These are phyloP conservation scores for Eretmocerus hayati DNA, from an alignment of 2,888 invertebrate species.

Conservation along the genomic window DNA sequence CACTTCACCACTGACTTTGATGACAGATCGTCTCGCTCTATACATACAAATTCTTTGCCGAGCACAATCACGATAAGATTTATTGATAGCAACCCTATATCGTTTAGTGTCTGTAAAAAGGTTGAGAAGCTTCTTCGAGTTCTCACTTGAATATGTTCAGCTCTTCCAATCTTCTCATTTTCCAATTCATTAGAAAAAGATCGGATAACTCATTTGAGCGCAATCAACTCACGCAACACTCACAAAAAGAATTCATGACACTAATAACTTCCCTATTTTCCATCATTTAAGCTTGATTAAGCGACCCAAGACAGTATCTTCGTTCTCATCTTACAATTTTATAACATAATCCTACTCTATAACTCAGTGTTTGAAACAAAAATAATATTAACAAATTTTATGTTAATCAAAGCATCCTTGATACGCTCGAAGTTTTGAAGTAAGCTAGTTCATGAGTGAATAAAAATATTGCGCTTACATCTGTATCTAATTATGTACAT, in stretches of 20 bases:
- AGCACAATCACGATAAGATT: too few relatives aligned
- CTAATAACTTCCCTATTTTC: too few relatives aligned
- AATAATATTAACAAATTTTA: slow-evolving; percentile 8
- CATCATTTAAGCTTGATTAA: too few relatives aligned
- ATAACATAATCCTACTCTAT: not conserved
- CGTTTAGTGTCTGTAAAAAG: too few relatives aligned
- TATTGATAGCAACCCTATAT: too few relatives aligned
- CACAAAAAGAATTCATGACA: not conserved
- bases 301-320: too few relatives aligned
- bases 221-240: not conserved
- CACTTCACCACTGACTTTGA: slow-evolving; percentile 9
- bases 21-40: slow-evolving; percentile 15
- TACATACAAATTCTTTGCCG: slow-evolving; percentile 8
- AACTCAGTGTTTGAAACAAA: not conserved
- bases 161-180: too few relatives aligned
- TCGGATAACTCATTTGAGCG: not conserved
- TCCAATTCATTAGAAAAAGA: not conserved
- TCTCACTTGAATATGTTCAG: too few relatives aligned
- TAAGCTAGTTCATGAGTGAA: slow-evolving; percentile 22
- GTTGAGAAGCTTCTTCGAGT: too few relatives aligned
- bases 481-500: slow-evolving; percentile 43
- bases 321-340: not conserved
- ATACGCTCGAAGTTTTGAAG: slow-evolving; percentile 17
- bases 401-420: slow-evolving; percentile 3
- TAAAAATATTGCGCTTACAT: slow-evolving; percentile 25